These are phyloP conservation scores for Smittia aterrima DNA, from an alignment of 2,888 invertebrate genomes.

Conservation along the genomic window DNA sequence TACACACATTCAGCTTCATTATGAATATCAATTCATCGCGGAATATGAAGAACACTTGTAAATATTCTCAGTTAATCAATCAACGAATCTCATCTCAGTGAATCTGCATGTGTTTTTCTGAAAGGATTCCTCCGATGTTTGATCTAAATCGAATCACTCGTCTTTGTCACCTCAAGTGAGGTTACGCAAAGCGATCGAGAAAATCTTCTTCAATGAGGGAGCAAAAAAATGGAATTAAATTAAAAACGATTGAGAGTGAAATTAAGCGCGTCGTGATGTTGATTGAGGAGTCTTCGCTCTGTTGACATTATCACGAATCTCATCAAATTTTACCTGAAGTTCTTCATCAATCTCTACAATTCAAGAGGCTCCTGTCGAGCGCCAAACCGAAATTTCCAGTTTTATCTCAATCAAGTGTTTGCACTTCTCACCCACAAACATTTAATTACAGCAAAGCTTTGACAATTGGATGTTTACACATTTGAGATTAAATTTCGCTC, in stretches of 20 bases:
- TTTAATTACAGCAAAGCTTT: conserved; percentile 16
- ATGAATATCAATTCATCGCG: conserved; percentile 9
- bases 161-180: conserved; percentile 9
- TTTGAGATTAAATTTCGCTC: conserved; percentile 15
- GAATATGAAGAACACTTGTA: conserved; percentile 25
- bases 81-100: background rate
- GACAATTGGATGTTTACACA: background rate
- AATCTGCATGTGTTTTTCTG: background rate
- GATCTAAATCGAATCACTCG: background rate
- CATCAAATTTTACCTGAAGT: conserved; percentile 17
- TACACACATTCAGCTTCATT: conserved; percentile 9
- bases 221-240: background rate
- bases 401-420: conserved; percentile 3
- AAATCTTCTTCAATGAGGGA: background rate
- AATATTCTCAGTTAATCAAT: conserved; percentile 40
- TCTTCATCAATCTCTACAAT: background rate
- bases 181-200: background rate
- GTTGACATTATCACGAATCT: conserved; percentile 10
- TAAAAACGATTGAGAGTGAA: background rate
- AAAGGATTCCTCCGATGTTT: background rate
- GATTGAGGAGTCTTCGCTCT: background rate
- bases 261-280: conserved; percentile 22
- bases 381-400: background rate
- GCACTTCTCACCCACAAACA: conserved; percentile 11
- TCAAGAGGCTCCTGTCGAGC: conserved; percentile 1